Conservation (phyloP, 2,888 invertebrate species). For the Diabrotica balteata region DNA sequence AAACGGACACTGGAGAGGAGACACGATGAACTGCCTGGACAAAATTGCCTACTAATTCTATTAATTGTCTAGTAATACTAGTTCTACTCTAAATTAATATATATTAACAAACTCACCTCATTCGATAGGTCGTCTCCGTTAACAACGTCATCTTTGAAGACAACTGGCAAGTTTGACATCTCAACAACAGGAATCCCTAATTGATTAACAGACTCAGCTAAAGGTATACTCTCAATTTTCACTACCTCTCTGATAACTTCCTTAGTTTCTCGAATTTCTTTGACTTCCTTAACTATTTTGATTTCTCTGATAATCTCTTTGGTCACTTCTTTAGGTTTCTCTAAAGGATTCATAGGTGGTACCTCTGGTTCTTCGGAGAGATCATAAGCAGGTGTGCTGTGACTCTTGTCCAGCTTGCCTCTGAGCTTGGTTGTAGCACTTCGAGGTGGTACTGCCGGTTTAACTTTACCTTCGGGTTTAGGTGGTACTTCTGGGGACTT, state of each 20-base stretch:
- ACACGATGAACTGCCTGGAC: too few relatives aligned
- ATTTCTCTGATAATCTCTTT: conserved; percentile 7
- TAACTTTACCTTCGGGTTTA: conserved; percentile 49
- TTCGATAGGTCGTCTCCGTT: conserved; percentile 3
- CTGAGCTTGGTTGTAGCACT: conserved; percentile 53
- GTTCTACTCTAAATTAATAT: too few relatives aligned
- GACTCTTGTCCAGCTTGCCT: conserved; percentile 78
- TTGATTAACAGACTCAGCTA: conserved; percentile 46
- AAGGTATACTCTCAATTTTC: conserved; percentile 28
- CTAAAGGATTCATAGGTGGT: conserved; percentile 26
- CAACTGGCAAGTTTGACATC: conserved; percentile 30
- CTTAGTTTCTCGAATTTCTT: conserved; percentile 8
- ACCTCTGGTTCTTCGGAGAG: conserved; percentile 44
- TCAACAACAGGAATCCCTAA: conserved; percentile 51
- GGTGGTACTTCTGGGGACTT: conserved; percentile 55
- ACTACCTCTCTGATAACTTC: conserved; percentile 18
- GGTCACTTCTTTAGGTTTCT: conserved; percentile 14
- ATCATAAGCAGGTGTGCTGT: conserved; percentile 85
- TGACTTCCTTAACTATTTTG: conserved; percentile 5
- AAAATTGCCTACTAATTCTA: too few relatives aligned
- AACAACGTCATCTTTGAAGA: conserved; percentile 17
- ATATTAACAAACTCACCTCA: conserved; percentile 6
- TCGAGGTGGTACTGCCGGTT: conserved; percentile 55
- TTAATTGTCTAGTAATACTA: too few relatives aligned
- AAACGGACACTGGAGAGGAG: too few relatives aligned